phyloP scores from a whole-genome alignment of 2,888 invertebrate genomes.

The Hirtodrosophila histrioides region DNA sequence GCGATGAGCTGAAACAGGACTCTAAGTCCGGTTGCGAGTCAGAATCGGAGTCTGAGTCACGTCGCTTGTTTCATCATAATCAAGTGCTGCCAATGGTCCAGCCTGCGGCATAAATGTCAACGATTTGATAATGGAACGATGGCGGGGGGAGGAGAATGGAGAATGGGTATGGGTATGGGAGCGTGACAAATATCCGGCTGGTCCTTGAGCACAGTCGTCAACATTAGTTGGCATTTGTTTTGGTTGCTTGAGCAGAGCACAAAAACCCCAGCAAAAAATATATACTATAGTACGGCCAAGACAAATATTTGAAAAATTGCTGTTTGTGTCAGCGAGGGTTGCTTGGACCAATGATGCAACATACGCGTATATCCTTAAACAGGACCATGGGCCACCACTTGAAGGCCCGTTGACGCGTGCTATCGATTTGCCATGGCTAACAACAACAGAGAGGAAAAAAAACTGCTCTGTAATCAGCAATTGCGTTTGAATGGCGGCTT shows the following conservation, averaged over 20 bases:
- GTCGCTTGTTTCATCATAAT: slow-evolving; percentile 72
- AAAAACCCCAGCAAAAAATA: slow-evolving; percentile 14
- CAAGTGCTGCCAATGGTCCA: slow-evolving; percentile 64
- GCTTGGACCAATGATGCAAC: slow-evolving; percentile 18
- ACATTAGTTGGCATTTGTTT: slow-evolving; percentile 73
- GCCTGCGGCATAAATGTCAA: slow-evolving; percentile 77
- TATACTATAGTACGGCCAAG: slow-evolving; percentile 28
- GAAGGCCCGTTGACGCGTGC: slow-evolving; percentile 41
- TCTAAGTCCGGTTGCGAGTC: slow-evolving; percentile 4
- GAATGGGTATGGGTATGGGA: slow-evolving; percentile 3
- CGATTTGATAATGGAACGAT: slow-evolving; percentile 73
- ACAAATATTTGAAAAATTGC: slow-evolving; percentile 76
- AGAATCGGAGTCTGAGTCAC: slow-evolving; percentile 38
- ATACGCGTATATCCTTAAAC: slow-evolving; percentile 1
- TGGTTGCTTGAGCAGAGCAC: slow-evolving; percentile 40
- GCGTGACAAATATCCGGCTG: slow-evolving; percentile 68
- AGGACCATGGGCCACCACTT: slow-evolving; percentile 41
- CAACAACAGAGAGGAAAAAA: slow-evolving; percentile 35
- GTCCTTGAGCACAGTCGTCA: slow-evolving; percentile 49
- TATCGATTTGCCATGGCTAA: slow-evolving; percentile 61
- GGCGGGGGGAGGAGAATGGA: slow-evolving; percentile 4
- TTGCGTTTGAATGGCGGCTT: slow-evolving; percentile 51
- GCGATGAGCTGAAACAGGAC: slow-evolving; percentile 13
- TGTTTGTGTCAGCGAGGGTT: slow-evolving; percentile 57
- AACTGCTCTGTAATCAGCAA: slow-evolving; percentile 36